Evolutionary conservation across 2,888 invertebrate genomes (phyloP).

Genomic region (Sesia bembeciformis): DNA sequence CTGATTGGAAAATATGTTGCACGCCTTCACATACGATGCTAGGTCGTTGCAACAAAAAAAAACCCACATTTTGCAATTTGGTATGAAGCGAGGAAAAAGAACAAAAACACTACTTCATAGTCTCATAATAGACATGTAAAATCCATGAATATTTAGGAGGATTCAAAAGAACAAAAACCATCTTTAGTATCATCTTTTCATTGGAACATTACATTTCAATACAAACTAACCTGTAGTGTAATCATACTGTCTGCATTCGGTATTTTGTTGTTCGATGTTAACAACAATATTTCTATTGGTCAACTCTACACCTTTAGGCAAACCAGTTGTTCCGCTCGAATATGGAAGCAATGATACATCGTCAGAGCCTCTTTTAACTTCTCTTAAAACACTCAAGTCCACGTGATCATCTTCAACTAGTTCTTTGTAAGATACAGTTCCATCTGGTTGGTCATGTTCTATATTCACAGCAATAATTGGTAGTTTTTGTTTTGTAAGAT

Average conservation of each 20-base stretch:
- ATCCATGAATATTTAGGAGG: too few species aligned
- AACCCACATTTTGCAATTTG: too few species aligned
- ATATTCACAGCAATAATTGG: slow-evolving; percentile 62
- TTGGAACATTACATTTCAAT: too few species aligned
- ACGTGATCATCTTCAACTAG: slow-evolving; percentile 56
- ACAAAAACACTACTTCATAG: too few species aligned
- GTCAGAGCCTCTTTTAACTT: slow-evolving; percentile 45
- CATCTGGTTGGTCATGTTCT: slow-evolving; percentile 40
- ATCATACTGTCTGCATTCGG: slow-evolving; percentile 26
- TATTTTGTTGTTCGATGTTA: slow-evolving; percentile 52
- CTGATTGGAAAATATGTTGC: too few species aligned
- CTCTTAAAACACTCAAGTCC: slow-evolving; percentile 60
- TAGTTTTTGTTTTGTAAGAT: slow-evolving; percentile 47
- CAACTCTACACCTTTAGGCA: slow-evolving; percentile 83
- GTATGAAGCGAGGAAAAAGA: too few species aligned
- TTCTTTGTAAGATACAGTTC: slow-evolving; percentile 76
- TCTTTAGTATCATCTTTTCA: too few species aligned
- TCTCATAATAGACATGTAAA: too few species aligned
- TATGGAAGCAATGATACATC: slow-evolving; percentile 82
- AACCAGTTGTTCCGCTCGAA: slow-evolving; percentile 90
- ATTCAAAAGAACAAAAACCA: too few species aligned
- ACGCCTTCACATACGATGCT: too few species aligned
- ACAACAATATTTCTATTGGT: slow-evolving; percentile 73
- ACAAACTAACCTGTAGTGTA: slow-evolving; percentile 23
- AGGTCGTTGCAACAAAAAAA: too few species aligned